Base-by-base conservation (phyloP, 2,113 vertebrate genomes). In the Grantiella picta region DNA sequence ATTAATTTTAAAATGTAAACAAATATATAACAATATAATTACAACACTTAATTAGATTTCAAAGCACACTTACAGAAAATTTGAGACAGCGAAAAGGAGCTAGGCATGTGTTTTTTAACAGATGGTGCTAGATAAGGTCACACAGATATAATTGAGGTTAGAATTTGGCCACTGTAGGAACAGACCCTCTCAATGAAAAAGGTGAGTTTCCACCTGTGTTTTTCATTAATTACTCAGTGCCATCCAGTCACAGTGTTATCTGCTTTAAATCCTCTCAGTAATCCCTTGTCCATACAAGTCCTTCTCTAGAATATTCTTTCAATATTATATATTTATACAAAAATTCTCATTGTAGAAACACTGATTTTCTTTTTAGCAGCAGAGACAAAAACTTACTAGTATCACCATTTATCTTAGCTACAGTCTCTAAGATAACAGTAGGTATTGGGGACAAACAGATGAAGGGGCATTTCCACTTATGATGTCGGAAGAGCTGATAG, bases 21-120 rank as follows among this genome's bases (percentile, higher is more conserved):
- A 93, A 96, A 92, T 92, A 94, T 45, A n/a, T 45, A 60, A 68
- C 31, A 33, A 79, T 76, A 95, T 6, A 80, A 81, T 49, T 47
- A 52, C 70, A 90, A 95, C 84, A 92, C 79, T 95, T 97, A 92
- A 95, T 96, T 89, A 94, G 82, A 95, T 95, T 98, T 97, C 96
- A 95, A 96, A 95, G 82, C 94, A 95, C 90, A 96, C 56, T 75
- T 78, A 82, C 0, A 1, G 72, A 70, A 90, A 88, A 86, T 66
- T 53, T 86, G 77, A 86, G 61, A 54, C 21, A 72, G 57, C n/a
- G 75, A 78, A 90, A 80, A 84, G 36, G 15, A 94, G 57, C 13
- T 45, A 71, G 69, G 21, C 36, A 53, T 15, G 65, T 53, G 86
- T 92, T 95, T 93, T 82, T 89, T 12, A 94, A 84, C 94, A 97